phyloP scores from a whole-genome alignment of 2,888 invertebrate species.

The Perizoma flavofasciatum region DNA sequence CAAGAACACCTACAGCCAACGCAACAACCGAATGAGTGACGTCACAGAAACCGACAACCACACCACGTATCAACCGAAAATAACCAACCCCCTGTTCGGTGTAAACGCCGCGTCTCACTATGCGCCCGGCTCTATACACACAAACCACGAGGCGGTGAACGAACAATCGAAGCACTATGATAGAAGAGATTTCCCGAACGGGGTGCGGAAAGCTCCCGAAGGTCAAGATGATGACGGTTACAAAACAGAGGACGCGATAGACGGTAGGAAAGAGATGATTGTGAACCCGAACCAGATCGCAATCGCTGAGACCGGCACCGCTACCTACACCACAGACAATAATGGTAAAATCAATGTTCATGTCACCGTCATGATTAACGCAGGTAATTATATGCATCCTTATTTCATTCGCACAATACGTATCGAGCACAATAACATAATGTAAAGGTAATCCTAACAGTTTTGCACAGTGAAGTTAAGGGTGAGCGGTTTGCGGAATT shows the following conservation, averaged over 20 bases:
- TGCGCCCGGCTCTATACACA: conserved; percentile 60
- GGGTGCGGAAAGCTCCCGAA: conserved; percentile 89
- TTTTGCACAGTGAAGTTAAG: conserved; percentile 74
- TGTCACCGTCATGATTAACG: conserved; percentile 93
- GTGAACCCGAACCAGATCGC: conserved; percentile 77
- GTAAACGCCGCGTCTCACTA: conserved; percentile 79
- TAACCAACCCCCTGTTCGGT: conserved; percentile 75
- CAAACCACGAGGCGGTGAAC: conserved; percentile 48
- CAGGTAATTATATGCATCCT: conserved; percentile 85
- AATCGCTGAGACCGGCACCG: conserved; percentile 76
- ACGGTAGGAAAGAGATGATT: conserved; percentile 82
- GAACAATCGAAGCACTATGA: conserved; percentile 65
- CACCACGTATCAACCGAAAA: conserved; percentile 62
- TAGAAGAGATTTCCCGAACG: conserved; percentile 66
- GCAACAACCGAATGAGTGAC: conserved; percentile 52
- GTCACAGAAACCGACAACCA: conserved; percentile 58
- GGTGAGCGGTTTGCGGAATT: conserved; percentile 62
- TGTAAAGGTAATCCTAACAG: conserved; percentile 72
- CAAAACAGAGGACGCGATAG: conserved; percentile 84
- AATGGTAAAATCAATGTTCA: conserved; percentile 95
- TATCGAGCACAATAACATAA: conserved; percentile 54
- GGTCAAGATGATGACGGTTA: conserved; percentile 91
- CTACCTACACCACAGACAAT: conserved; percentile 87
- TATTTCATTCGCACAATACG: conserved; percentile 52
- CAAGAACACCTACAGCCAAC: conserved; percentile 66